A percentile compares a stretch with the other conserved stretches of the same genome.
These are phyloP conservation scores for Argentina silus DNA, from an alignment of 2,797 vertebrate genomes.

Conservation along the genomic window DNA sequence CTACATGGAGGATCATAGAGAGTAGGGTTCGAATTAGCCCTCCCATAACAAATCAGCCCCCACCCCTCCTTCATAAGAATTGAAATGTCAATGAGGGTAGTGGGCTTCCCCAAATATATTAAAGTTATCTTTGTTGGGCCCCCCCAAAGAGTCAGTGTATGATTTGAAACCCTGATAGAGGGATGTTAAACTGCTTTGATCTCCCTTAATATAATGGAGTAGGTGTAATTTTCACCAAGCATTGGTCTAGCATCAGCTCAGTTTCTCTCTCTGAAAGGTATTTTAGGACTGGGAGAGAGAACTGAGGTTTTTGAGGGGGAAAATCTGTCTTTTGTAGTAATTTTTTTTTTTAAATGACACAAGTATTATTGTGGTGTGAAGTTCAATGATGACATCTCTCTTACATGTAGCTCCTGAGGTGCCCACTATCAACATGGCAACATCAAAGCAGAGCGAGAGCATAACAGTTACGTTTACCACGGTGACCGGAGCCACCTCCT, in stretches of 20 bases:
- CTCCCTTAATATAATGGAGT: background rate
- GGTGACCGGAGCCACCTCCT: conserved; percentile 75
- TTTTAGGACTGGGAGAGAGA: background rate
- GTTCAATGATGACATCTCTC: background rate
- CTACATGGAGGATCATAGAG: too few species aligned
- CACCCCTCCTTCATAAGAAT: too few species aligned
- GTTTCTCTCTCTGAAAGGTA: background rate
- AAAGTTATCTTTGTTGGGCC: too few species aligned
- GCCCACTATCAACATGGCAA: conserved; percentile 79
- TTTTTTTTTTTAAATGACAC: background rate
- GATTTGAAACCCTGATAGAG: background rate
- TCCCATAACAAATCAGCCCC: too few species aligned
- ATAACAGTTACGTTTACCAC: conserved; percentile 84
- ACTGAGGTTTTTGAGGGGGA: background rate
- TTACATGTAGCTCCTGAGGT: conserved; percentile 78
- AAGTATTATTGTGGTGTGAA: background rate
- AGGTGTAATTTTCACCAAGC: background rate
- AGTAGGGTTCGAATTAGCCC: too few species aligned
- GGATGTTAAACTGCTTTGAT: background rate
- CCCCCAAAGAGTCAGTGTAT: background rate
- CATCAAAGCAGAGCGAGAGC: conserved; percentile 84
- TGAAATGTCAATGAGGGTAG: too few species aligned
- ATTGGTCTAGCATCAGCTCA: background rate
- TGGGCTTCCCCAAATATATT: too few species aligned
- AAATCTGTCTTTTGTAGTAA: background rate